Percentiles rank a stretch among this genome's conserved stretches.
Evolutionary conservation across 2,888 invertebrate genomes (phyloP).

Genomic region (Drosophila fungiperda): DNA sequence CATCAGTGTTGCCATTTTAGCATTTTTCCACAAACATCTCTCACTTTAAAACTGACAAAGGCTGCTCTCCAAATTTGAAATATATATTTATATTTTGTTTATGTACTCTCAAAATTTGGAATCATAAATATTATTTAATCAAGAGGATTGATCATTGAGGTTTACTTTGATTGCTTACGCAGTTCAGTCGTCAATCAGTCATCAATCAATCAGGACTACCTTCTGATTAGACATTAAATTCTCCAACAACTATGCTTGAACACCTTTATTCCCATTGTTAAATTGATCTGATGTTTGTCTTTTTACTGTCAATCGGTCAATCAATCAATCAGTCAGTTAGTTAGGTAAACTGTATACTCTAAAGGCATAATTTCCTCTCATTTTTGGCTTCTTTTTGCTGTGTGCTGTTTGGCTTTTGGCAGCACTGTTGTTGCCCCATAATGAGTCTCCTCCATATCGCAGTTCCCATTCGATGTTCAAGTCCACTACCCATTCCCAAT

Average conservation of each 20-base stretch:
- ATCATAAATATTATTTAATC: background rate
- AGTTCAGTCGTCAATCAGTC: background rate
- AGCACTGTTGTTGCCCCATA: constrained; percentile 1
- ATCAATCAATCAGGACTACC: background rate
- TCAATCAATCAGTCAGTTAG: background rate
- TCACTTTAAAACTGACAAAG: background rate
- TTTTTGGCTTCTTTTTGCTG: background rate
- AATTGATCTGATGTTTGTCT: background rate
- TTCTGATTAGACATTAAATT: background rate
- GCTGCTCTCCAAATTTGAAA: background rate
- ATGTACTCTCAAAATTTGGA: background rate
- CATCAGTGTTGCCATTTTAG: background rate
- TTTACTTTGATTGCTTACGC: background rate
- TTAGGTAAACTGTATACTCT: background rate
- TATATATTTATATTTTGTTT: background rate
- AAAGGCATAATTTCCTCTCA: background rate
- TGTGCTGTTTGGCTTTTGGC: background rate
- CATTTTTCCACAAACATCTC: background rate
- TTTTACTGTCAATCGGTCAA: background rate
- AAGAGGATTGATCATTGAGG: background rate
- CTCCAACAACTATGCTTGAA: background rate
- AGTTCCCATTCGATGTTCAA: background rate
- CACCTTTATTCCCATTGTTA: background rate
- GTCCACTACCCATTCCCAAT: constrained; percentile 3
- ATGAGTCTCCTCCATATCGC: constrained; percentile 22